Percentiles rank a stretch among this genome's conserved stretches.
phyloP scores from a whole-genome alignment of 2,888 invertebrate species.

The Amphipyra tragopoginis region DNA sequence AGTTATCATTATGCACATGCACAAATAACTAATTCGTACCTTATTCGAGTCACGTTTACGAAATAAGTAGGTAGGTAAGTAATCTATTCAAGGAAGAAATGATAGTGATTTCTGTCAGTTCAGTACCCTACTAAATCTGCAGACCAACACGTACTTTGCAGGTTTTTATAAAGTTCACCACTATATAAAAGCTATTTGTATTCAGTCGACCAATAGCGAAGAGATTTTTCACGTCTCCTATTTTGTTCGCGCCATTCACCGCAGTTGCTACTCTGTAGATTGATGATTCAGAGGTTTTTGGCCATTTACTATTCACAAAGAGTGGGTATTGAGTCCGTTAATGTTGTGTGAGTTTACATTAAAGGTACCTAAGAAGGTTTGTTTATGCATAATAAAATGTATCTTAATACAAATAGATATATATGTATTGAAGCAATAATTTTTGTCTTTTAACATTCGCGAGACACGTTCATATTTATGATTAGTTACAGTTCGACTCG shows the following conservation, averaged over 20 bases:
- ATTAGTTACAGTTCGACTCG: too few relatives aligned
- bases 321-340: constrained; percentile 30
- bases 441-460: too few relatives aligned
- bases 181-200: constrained; percentile 53
- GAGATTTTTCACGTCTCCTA: constrained; percentile 51
- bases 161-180: constrained; percentile 33
- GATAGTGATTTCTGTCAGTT: too few relatives aligned
- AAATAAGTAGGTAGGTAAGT: too few relatives aligned
- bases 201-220: constrained; percentile 50
- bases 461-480: too few relatives aligned
- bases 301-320: constrained; percentile 51
- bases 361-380: constrained; percentile 27
- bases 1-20: too few relatives aligned
- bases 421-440: too few relatives aligned
- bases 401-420: background rate
- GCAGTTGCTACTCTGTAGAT: constrained; percentile 44
- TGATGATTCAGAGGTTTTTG: constrained; percentile 51
- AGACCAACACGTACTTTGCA: constrained; percentile 15
- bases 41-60: too few relatives aligned
- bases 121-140: constrained; percentile 8
- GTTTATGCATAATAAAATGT: background rate
- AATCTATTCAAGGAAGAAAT: too few relatives aligned
- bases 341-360: constrained; percentile 47
- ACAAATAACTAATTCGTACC: too few relatives aligned
- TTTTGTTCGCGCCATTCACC: constrained; percentile 47